Conservation (phyloP, 2,113 vertebrate species). For the Mus pahari region DNA sequence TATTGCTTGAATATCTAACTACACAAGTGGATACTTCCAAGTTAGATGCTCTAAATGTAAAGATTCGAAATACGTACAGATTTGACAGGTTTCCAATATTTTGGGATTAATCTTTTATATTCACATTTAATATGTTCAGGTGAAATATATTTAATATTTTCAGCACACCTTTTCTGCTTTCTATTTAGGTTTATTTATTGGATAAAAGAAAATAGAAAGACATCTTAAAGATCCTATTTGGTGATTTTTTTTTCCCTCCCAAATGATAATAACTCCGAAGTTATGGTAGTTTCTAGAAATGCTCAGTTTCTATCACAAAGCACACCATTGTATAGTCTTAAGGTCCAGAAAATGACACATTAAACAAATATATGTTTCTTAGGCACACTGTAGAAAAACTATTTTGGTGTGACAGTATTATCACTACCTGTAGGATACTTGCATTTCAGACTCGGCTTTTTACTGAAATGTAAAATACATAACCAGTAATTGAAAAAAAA, state of each 20-base stretch:
- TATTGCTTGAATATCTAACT: conserved; percentile 35
- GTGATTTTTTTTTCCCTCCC: background rate
- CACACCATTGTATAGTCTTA: conserved; percentile 64
- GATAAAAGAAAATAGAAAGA: conserved; percentile 24
- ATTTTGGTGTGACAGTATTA: conserved; percentile 15
- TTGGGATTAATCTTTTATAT: conserved; percentile 51
- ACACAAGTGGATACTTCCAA: conserved; percentile 52
- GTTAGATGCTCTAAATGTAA: conserved; percentile 58
- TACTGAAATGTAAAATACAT: conserved; percentile 59
- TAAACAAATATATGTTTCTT: conserved; percentile 37
- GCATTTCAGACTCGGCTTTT: conserved; percentile 44
- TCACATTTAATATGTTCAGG: conserved; percentile 65
- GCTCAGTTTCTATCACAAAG: conserved; percentile 63
- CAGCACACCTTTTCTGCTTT: conserved; percentile 10
- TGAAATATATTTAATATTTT: conserved; percentile 54
- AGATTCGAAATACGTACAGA: conserved; percentile 67
- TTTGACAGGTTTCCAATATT: conserved; percentile 50
- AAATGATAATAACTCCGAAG: conserved; percentile 48
- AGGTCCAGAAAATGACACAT: conserved; percentile 51
- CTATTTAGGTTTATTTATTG: conserved; percentile 1
- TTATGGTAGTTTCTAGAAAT: conserved; percentile 66
- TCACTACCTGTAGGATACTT: background rate
- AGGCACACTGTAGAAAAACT: conserved; percentile 16
- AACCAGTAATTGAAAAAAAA: conserved; percentile 7
- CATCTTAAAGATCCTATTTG: conserved; percentile 31